Base-by-base conservation (phyloP, 2,888 invertebrate genomes). In the Xiphydria camelus region DNA sequence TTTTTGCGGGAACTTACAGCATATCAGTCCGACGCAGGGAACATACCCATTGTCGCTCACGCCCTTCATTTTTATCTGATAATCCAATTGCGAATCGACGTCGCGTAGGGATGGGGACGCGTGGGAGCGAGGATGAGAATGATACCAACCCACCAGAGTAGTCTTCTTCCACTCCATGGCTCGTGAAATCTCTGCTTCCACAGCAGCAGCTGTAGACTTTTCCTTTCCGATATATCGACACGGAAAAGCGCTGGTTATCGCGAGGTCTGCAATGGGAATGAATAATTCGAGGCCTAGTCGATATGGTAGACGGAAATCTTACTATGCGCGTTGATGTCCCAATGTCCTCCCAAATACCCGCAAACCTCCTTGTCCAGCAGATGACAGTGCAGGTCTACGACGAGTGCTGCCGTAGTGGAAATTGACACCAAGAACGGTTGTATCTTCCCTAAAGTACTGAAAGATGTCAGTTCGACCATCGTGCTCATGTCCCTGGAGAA, bases 311-410 rank as follows among this genome's bases (percentile, higher is more conserved):
- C n/a, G n/a, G n/a, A n/a, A n/a, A 49, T 82, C 88, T 83, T 83
- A 95, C 95, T 93, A 68, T 96, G 95, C 50, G 86, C 85, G 73
- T 91, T 92, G 41, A 92, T 86, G 76, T 96, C 96, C 96, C 96
- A 97, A 45, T 88, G 88, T 3, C 97, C 96, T 38, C 91, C 96
- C 38, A 97, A 78, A 75, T 96, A 97, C n/a, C 97, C 97, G 66
- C 92, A 91, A 9, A 95, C 91, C 79, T 96, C 96, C 61, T 89
- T 89, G 67, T 88, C 89, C n/a, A 91, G 92, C 60, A 96, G 80
- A 76, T 96, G 95, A 67, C 93, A 91, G 73, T 96, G 96, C 61
- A 96, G 89, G 75, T 96, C 95, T 68, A 94, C 87, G 48, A 95
- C 81, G 14, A 95, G 80, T 46, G 90, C 85, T 2, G 94, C 89